Evolutionary conservation across 2,797 vertebrate genomes (phyloP).

Genomic region (Schizopygopsis malacanthus): DNA sequence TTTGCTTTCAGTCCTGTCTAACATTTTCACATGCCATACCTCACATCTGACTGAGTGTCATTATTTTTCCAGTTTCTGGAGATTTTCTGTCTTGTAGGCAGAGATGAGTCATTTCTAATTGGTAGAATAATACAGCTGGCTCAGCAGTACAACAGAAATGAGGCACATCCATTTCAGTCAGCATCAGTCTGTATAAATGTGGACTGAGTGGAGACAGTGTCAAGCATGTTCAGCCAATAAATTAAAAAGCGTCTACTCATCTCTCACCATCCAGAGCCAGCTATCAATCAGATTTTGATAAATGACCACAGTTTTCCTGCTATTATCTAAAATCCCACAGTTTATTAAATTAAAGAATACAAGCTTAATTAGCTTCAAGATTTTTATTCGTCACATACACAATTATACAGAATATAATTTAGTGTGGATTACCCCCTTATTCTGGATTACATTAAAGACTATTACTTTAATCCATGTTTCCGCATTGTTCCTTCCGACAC

Average conservation of each 20-base stretch:
- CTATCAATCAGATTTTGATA: constrained; percentile 51
- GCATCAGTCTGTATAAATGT: constrained; percentile 33
- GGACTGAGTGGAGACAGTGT: constrained; percentile 47
- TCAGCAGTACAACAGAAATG: constrained; percentile 26
- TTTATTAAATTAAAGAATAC: constrained; percentile 28
- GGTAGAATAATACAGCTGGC: constrained; percentile 45
- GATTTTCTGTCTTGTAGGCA: constrained; percentile 24
- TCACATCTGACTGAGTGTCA: constrained; percentile 34
- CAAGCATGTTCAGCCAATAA: constrained; percentile 51
- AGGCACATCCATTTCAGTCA: constrained; percentile 43
- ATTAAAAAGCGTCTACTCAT: constrained; percentile 48
- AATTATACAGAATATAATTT: too few relatives aligned
- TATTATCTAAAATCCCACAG: constrained; percentile 24
- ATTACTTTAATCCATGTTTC: too few relatives aligned
- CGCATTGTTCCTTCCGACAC: too few relatives aligned
- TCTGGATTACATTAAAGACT: too few relatives aligned
- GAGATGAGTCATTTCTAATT: constrained; percentile 55
- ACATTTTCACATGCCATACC: not conserved
- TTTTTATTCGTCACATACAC: too few relatives aligned
- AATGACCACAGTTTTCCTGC: constrained; percentile 47
- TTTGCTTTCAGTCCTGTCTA: not conserved
- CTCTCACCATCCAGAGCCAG: constrained; percentile 40
- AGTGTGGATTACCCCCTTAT: too few relatives aligned
- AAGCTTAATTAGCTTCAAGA: constrained; percentile 35
- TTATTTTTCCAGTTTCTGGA: constrained; percentile 15